Evolutionary conservation across 2,888 invertebrate genomes (phyloP).

Genomic region (Amphiduros pacificus): DNA sequence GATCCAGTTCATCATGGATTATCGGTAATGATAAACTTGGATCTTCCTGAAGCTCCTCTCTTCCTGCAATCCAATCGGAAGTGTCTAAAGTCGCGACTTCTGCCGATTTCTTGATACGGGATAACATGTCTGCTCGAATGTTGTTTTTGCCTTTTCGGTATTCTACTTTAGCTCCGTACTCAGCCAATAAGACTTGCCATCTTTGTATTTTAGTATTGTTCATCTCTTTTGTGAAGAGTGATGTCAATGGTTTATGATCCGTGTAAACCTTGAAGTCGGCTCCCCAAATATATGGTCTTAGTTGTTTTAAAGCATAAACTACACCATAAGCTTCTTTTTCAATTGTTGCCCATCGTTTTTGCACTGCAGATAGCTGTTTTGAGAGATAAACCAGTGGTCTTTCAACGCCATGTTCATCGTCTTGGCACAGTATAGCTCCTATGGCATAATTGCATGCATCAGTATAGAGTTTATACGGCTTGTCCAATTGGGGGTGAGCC

Average conservation of each 20-base stretch:
- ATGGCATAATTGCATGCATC: background rate
- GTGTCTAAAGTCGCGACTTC: slow-evolving; percentile 3
- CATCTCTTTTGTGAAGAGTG: slow-evolving; percentile 14
- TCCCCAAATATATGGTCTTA: slow-evolving; percentile 18
- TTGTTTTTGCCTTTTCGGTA: slow-evolving; percentile 16
- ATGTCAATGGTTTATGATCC: slow-evolving; percentile 17
- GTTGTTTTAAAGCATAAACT: slow-evolving; percentile 2
- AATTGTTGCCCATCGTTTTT: background rate
- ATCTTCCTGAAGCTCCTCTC: background rate
- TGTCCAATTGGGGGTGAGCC: slow-evolving; percentile 3
- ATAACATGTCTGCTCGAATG: slow-evolving; percentile 19
- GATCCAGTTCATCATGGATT: background rate
- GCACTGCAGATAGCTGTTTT: background rate
- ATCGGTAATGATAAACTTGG: background rate
- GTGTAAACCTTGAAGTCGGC: slow-evolving; percentile 2
- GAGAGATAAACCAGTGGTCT: slow-evolving; percentile 6
- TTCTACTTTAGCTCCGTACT: slow-evolving; percentile 20
- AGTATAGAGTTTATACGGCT: slow-evolving; percentile 8
- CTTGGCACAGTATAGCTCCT: slow-evolving; percentile 6
- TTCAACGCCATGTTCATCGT: slow-evolving; percentile 1
- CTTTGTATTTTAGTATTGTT: slow-evolving; percentile 20
- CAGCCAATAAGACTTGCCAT: slow-evolving; percentile 22
- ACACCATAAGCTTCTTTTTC: slow-evolving; percentile 14
- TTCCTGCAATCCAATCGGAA: slow-evolving; percentile 3
- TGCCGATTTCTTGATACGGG: background rate